These are phyloP conservation scores for Hyla sarda DNA, from an alignment of 2,113 vertebrate species.

Conservation along the genomic window DNA sequence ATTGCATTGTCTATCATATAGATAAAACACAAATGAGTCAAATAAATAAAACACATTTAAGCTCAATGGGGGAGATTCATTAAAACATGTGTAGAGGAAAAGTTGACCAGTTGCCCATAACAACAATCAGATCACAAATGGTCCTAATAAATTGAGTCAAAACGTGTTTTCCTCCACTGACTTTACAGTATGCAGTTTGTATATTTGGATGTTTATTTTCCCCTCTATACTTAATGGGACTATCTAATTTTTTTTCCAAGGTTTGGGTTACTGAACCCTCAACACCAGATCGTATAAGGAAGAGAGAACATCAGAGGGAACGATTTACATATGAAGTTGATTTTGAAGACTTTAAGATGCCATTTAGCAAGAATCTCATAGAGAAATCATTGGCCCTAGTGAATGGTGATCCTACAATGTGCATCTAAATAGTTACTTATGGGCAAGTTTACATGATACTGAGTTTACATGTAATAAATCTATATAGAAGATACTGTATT, in stretches of 20 bases:
- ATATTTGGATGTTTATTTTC: not conserved
- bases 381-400: slow-evolving; percentile 66
- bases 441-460: not conserved
- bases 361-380: slow-evolving; percentile 77
- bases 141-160: too few relatives aligned
- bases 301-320: slow-evolving; percentile 72
- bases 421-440: not conserved
- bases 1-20: too few relatives aligned
- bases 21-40: too few relatives aligned
- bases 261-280: slow-evolving; percentile 79
- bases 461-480: not conserved
- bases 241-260: slow-evolving; percentile 70
- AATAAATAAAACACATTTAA: too few relatives aligned
- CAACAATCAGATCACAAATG: too few relatives aligned
- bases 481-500: not conserved
- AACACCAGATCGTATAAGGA: slow-evolving; percentile 77
- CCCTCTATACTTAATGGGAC: too few relatives aligned
- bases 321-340: slow-evolving; percentile 71
- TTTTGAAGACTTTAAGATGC: slow-evolving; percentile 79
- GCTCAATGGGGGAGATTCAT: too few relatives aligned
- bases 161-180: too few relatives aligned
- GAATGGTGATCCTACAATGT: not conserved
- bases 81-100: too few relatives aligned
- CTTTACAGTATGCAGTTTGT: too few relatives aligned
- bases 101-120: too few relatives aligned